phyloP scores from a whole-genome alignment of 2,888 invertebrate species.

The Sphaerophoria rueppellii region DNA sequence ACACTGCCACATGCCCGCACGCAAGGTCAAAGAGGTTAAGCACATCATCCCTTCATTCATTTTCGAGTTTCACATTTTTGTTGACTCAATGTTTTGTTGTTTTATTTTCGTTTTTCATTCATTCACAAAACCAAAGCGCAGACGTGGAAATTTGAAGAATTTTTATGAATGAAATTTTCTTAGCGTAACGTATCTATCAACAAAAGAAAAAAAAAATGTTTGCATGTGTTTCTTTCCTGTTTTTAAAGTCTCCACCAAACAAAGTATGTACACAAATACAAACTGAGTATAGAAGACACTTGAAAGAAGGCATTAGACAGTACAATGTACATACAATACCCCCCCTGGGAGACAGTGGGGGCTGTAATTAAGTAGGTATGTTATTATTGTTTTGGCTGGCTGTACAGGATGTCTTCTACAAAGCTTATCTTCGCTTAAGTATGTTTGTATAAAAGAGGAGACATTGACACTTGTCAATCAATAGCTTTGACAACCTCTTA shows the following conservation, averaged over 20 bases:
- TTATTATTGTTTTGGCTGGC: too few species aligned
- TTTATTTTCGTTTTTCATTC: background rate
- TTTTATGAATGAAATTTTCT: constrained; percentile 52
- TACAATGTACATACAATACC: too few species aligned
- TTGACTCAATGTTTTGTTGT: background rate
- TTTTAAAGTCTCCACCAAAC: background rate
- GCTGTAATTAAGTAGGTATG: too few species aligned
- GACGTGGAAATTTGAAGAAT: constrained; percentile 45
- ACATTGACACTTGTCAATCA: too few species aligned
- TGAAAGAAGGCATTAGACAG: background rate
- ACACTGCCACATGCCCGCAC: background rate
- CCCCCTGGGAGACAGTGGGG: too few species aligned
- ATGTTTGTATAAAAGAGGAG: too few species aligned
- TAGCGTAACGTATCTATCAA: constrained; percentile 8
- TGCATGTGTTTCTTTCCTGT: constrained; percentile 32
- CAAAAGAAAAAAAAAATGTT: background rate
- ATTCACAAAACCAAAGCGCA: constrained; percentile 19
- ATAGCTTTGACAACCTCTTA: too few species aligned
- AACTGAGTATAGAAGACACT: background rate
- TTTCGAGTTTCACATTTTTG: background rate
- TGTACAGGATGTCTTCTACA: too few species aligned
- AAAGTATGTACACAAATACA: too few species aligned
- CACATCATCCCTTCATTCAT: background rate
- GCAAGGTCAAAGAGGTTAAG: background rate
- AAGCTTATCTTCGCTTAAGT: too few species aligned